phyloP scores from a whole-genome alignment of 2,113 vertebrate species.

The Menidia beryllina region DNA sequence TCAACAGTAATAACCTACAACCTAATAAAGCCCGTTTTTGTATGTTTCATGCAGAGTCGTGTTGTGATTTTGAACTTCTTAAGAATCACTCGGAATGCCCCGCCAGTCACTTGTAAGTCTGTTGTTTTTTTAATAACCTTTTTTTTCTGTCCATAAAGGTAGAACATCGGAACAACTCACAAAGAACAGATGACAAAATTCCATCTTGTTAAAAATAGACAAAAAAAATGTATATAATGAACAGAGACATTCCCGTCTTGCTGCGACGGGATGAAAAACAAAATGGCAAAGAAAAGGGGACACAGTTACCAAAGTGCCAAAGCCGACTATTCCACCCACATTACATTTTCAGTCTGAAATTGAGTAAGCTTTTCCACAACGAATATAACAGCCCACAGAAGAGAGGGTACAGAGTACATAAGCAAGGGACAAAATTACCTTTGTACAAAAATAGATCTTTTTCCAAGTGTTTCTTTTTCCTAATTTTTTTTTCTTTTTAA shows the following conservation, averaged over 20 bases:
- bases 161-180: slow-evolving; percentile 83
- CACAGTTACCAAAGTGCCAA: slow-evolving; percentile 64
- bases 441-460: slow-evolving; percentile 88
- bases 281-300: slow-evolving; percentile 70
- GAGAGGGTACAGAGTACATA: slow-evolving; percentile 72
- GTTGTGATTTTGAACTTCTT: not conserved
- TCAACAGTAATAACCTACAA: slow-evolving; percentile 62
- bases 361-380: slow-evolving; percentile 77
- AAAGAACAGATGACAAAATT: slow-evolving; percentile 79
- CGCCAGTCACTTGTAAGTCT: slow-evolving; percentile 32
- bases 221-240: slow-evolving; percentile 62
- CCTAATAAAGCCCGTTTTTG: slow-evolving; percentile 79
- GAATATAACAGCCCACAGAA: slow-evolving; percentile 76
- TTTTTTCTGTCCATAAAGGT: slow-evolving; percentile 79
- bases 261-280: slow-evolving; percentile 66
- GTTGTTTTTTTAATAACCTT: slow-evolving; percentile 75
- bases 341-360: slow-evolving; percentile 54
- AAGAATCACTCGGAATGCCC: not conserved
- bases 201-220: slow-evolving; percentile 74
- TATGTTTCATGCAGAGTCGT: slow-evolving; percentile 41
- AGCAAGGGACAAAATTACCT: slow-evolving; percentile 83
- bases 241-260: slow-evolving; percentile 65
- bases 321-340: slow-evolving; percentile 37
- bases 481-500: slow-evolving; percentile 25
- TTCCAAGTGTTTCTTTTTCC: slow-evolving; percentile 63